phyloP scores from a whole-genome alignment of 2,888 invertebrate genomes.

The Ommatoiulus sabulosus region DNA sequence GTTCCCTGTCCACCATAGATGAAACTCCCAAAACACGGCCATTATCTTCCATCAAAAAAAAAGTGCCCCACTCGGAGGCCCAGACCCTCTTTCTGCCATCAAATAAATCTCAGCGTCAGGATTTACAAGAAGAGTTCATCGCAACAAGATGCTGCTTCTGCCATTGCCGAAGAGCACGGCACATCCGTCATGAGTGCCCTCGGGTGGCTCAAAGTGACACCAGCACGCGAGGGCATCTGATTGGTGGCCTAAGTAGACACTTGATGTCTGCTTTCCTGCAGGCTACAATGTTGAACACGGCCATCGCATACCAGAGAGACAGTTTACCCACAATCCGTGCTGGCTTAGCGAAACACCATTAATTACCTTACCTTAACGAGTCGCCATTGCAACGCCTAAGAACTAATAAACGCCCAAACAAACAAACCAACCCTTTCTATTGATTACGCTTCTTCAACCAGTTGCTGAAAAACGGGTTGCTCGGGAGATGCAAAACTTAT shows the following conservation, averaged over 20 bases:
- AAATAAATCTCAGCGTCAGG: constrained; percentile 5
- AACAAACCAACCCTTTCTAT: neutral
- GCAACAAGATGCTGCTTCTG: constrained; percentile 30
- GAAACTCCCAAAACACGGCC: constrained; percentile 15
- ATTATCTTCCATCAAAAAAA: constrained; percentile 28
- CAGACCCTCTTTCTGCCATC: neutral
- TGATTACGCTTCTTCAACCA: neutral
- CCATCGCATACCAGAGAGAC: neutral
- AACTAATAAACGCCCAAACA: neutral
- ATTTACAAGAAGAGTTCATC: constrained; percentile 33
- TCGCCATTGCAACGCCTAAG: neutral
- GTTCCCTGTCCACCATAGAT: neutral
- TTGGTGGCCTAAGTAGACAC: constrained; percentile 36
- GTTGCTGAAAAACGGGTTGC: too few species aligned
- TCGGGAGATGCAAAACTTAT: too few species aligned
- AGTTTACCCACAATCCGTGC: neutral
- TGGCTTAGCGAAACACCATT: neutral
- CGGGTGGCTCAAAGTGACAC: constrained; percentile 4
- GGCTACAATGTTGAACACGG: constrained; percentile 29
- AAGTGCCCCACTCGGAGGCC: constrained; percentile 16
- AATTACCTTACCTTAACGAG: constrained; percentile 19
- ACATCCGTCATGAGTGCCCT: constrained; percentile 33
- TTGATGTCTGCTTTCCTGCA: constrained; percentile 25
- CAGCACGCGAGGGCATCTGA: constrained; percentile 43
- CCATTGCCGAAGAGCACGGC: neutral